Conservation (phyloP, 2,113 vertebrate species). For the Paracanthobrama guichenoti region DNA sequence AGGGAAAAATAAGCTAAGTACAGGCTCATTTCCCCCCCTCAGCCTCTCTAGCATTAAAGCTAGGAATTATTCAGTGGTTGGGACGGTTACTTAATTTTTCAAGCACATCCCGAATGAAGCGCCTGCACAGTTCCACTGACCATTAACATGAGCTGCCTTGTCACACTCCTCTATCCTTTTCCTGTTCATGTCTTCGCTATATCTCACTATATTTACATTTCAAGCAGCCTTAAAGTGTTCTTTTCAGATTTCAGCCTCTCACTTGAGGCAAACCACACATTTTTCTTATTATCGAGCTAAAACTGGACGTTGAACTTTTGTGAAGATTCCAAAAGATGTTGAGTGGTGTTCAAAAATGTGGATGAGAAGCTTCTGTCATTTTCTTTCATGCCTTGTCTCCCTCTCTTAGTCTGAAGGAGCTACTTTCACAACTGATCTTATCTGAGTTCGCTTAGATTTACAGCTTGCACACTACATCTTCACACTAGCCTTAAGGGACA, state of each 20-base stretch:
- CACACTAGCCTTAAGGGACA: slow-evolving; percentile 41
- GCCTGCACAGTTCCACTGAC: slow-evolving; percentile 69
- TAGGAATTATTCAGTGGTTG: slow-evolving; percentile 67
- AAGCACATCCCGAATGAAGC: slow-evolving; percentile 58
- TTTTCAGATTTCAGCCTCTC: not conserved
- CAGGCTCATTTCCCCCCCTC: not conserved
- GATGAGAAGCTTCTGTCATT: slow-evolving; percentile 15
- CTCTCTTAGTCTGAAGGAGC: slow-evolving; percentile 21
- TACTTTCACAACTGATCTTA: slow-evolving; percentile 50
- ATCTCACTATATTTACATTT: slow-evolving; percentile 42
- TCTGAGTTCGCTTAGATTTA: slow-evolving; percentile 38
- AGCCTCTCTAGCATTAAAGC: slow-evolving; percentile 65
- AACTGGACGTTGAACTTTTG: not conserved
- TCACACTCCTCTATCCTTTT: slow-evolving; percentile 50
- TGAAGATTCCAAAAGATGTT: not conserved
- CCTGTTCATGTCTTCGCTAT: slow-evolving; percentile 45
- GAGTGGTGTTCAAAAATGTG: slow-evolving; percentile 1
- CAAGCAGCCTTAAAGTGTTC: slow-evolving; percentile 21
- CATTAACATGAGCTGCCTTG: slow-evolving; percentile 72
- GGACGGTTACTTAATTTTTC: slow-evolving; percentile 74
- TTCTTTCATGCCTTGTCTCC: not conserved
- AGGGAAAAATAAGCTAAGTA: slow-evolving; percentile 31
- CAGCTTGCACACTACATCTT: slow-evolving; percentile 44
- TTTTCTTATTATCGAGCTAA: not conserved
- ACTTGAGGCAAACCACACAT: not conserved